These are phyloP conservation scores for Panurus biarmicus DNA, from an alignment of 2,113 vertebrate species.

Conservation along the genomic window DNA sequence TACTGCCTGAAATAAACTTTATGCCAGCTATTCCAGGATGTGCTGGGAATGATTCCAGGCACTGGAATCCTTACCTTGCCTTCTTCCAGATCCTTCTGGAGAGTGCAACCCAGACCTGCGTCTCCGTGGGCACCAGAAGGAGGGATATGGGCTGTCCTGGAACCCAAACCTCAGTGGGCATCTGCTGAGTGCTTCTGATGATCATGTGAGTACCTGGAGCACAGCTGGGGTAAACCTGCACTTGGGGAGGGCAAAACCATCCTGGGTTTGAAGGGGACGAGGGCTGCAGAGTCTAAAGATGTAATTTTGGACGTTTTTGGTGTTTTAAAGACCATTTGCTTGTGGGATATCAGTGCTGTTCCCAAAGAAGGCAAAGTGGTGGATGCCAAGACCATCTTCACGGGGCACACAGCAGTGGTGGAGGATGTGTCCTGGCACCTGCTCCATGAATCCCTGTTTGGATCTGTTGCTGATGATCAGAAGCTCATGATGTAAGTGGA, in stretches of 20 bases:
- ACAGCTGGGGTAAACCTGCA: not conserved
- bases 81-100: slow-evolving; percentile 86
- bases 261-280: not conserved
- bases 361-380: slow-evolving; percentile 97
- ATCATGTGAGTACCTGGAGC: slow-evolving; percentile 78
- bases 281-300: not conserved
- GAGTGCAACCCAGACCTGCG: slow-evolving; percentile 96
- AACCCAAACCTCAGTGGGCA: slow-evolving; percentile 97
- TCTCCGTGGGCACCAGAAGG: slow-evolving; percentile 95
- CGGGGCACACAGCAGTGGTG: slow-evolving; percentile 93
- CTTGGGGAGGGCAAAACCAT: not conserved
- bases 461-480: slow-evolving; percentile 95
- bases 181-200: slow-evolving; percentile 94
- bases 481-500: slow-evolving; percentile 92
- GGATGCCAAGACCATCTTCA: slow-evolving; percentile 98
- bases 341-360: slow-evolving; percentile 97
- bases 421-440: slow-evolving; percentile 97
- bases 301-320: rapidly evolving
- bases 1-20: not conserved
- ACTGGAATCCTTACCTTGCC: not conserved
- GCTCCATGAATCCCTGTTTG: slow-evolving; percentile 93
- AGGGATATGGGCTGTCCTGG: slow-evolving; percentile 97
- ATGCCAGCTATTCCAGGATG: not conserved
- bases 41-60: not conserved
- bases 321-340: slow-evolving; percentile 86